Evolutionary conservation across 2,888 invertebrate genomes (phyloP).

Genomic region (Apamea sordens): DNA sequence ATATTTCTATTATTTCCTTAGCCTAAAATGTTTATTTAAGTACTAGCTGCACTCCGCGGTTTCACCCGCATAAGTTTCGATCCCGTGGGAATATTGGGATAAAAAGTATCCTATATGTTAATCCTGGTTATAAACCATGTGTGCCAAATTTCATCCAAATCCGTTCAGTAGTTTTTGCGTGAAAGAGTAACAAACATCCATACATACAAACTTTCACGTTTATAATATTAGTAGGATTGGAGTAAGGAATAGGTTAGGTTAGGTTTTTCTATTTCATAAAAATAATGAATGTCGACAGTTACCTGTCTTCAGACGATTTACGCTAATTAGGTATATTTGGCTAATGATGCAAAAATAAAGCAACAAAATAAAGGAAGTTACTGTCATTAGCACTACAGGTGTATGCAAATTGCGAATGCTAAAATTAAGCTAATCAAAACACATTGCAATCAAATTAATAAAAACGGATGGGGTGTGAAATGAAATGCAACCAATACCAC

Average conservation of each 20-base stretch:
- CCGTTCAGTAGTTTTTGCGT: no score
- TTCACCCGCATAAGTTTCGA: no score
- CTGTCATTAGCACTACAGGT: constrained; percentile 35
- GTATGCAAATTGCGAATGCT: constrained; percentile 48
- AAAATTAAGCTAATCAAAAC: constrained; percentile 40
- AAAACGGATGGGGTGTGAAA: constrained; percentile 24
- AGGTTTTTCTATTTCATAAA: neutral
- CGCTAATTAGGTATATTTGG: constrained; percentile 3
- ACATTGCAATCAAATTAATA: constrained; percentile 6
- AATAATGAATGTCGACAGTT: neutral
- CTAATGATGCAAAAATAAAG: constrained; percentile 37
- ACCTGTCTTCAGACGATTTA: neutral
- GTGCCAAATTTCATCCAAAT: no score
- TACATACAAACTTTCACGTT: no score
- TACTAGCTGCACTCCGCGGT: neutral
- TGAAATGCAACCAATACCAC: constrained; percentile 6
- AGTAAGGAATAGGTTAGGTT: neutral
- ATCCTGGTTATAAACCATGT: no score
- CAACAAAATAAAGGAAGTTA: constrained; percentile 55
- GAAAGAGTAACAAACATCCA: no score
- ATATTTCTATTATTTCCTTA: neutral
- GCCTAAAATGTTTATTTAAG: neutral
- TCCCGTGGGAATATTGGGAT: no score
- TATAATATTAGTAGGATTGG: no score
- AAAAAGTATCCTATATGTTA: no score